Evolutionary conservation across 2,797 vertebrate species (phyloP), one percentile per base, ranked within the genome.

Genomic region (Crenichthys baileyi): DNA sequence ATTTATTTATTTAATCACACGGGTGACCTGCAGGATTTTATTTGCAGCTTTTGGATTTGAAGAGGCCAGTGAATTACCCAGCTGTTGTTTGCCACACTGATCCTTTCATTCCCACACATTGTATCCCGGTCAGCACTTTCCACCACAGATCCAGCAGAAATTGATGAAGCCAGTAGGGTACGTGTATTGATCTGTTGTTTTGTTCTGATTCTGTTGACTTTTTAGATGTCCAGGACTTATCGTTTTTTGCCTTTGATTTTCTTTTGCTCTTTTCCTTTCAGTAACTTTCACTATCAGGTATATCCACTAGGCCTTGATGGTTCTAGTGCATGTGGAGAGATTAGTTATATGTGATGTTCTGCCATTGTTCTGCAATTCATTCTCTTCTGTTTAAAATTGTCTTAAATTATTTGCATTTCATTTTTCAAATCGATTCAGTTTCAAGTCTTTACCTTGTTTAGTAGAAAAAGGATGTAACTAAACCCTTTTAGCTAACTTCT

Each of bases 81-180:
- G 67, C 73, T 70, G 72, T 81, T 88, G 84, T 91, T 91, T 86
- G 75, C 82, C 48, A 60, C 63, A 78, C 79, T 78, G 84, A 92
- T 90, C 88, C 75, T 60, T 80, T 65, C 67, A 83, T 88, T 89
- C 85, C 72, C 77, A 76, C 77, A 82, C 77, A 82, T 73, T 76
- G 74, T 75, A 79, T 87, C 85, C 72, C 39, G 48, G 79, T 92
- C 91, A 88, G 88, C 90, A 87, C 83, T 86, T 91, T 88, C 82
- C 70, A 77, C 72, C 73, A 83, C 50, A 79, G 78, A 84, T 79
- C 55, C 77, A 50, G 77, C 51, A 81, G 76, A 90, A 84, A 81
- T 83, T 85, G 80, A 90, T 85, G 83, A 87, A 89, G 78, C 76
- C 51, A 70, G 71, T 63, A 56, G 76, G 84, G 86, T 86, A 72